Percentiles rank a stretch among this genome's conserved stretches.
Conservation (phyloP, 2,797 vertebrate genomes). For the Perodicticus potto region DNA sequence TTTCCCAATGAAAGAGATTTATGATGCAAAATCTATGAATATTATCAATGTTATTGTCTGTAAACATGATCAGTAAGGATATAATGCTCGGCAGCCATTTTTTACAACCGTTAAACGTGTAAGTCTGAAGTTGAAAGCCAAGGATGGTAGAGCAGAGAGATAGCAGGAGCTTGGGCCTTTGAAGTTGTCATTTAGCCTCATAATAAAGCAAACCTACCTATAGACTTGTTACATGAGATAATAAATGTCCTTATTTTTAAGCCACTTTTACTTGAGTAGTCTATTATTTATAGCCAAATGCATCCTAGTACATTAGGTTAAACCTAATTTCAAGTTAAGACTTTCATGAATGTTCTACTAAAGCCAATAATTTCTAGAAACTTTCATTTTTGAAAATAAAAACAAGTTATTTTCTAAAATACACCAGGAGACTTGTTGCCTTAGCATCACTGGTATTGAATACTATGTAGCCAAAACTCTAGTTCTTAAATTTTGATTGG, state of each 20-base stretch:
- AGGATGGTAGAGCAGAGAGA: not conserved
- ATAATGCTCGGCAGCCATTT: not conserved
- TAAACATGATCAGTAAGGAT: not conserved
- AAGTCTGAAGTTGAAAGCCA: not conserved
- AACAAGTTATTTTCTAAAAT: constrained; percentile 25
- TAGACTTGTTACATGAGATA: not conserved
- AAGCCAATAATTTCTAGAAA: not conserved
- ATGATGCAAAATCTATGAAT: not conserved
- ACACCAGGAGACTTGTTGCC: not conserved
- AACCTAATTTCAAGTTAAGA: not conserved
- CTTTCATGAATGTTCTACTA: constrained; percentile 26
- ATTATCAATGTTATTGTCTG: not conserved
- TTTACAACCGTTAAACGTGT: not conserved
- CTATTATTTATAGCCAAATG: not conserved
- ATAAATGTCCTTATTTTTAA: not conserved
- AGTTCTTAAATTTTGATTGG: not conserved
- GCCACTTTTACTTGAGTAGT: not conserved
- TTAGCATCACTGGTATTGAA: not conserved
- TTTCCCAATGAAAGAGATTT: not conserved
- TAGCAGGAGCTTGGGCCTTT: not conserved
- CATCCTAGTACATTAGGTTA: not conserved
- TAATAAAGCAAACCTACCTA: not conserved
- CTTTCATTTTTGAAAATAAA: constrained; percentile 26
- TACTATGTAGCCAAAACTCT: not conserved
- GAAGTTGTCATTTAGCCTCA: not conserved